Evolutionary conservation across 2,888 invertebrate species (phyloP), one percentile per base, ranked within the genome.

Genomic region (Carabus problematicus): DNA sequence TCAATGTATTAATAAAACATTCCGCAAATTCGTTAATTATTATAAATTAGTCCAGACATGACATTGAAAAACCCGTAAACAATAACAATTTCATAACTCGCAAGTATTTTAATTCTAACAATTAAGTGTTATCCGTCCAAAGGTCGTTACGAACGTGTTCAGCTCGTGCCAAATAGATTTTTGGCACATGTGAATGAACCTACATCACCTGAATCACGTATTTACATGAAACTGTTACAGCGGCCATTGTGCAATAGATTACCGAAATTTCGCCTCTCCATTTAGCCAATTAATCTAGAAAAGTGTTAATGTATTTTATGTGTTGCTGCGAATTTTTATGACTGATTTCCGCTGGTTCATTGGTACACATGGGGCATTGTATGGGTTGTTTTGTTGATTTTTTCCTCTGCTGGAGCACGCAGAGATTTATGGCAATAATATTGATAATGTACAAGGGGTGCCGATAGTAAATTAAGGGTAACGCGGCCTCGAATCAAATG

Each of bases 281-380:
- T 52, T 63, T 63, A 63, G 29, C 41, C 54, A 63, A 49, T 63
- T 63, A 63, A 29, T n/a, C 18, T 41, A 40, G 3, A 63, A 52
- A 29, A 52, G 49, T 18, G 54, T 54, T 63, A 63, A 63, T 63
- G 63, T 63, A 54, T 63, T 63, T 63, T 63, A 52, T 63, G 54
- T 63, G 63, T 63, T 41, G 16, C n/a, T 40, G 29, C 49, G 29
- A 29, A 63, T 63, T 40, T 63, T 52, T 52, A 39, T 14, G 29
- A 29, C 29, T 29, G 29, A 6, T 29, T 29, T 29, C 6, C 2
- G 29, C 29, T 52, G 63, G 52, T 41, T 63, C 54, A 41, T 9
- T 14, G 18, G 40, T 52, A 52, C 63, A 41, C 49, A 63, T 41
- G 55, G 18, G 19, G 45, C 29, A n/a, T n/a, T n/a, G n/a, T n/a